Conservation (phyloP, 2,113 vertebrate species). For the Phrynosoma platyrhinos region DNA sequence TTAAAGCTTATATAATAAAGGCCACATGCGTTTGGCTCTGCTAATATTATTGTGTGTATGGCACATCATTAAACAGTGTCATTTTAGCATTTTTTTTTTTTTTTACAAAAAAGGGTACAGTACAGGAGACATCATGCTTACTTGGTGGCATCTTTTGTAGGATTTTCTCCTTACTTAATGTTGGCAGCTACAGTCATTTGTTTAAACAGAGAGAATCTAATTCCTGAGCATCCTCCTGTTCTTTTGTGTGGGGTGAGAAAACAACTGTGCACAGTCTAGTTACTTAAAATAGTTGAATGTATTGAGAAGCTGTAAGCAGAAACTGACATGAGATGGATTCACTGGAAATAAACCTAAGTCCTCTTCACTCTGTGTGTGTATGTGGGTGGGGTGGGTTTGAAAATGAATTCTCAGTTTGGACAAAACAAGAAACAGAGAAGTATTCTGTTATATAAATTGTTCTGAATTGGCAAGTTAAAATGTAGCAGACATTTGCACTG, state of each 20-base stretch:
- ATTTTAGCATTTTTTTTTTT: constrained; percentile 32
- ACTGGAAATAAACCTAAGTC: neutral
- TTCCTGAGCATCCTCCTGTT: neutral
- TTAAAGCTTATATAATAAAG: constrained; percentile 60
- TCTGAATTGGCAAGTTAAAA: neutral
- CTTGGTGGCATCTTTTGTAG: fast-evolving
- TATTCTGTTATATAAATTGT: neutral
- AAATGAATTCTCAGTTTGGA: too few relatives aligned
- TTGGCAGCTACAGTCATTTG: fast-evolving
- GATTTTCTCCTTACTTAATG: fast-evolving
- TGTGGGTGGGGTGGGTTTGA: neutral
- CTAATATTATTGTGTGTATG: constrained; percentile 60
- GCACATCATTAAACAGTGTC: constrained; percentile 61
- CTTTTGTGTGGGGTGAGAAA: neutral
- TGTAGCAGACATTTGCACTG: neutral
- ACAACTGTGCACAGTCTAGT: neutral
- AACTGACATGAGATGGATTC: neutral
- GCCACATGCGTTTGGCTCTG: constrained; percentile 48
- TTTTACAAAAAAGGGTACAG: neutral
- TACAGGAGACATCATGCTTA: neutral
- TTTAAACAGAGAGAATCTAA: neutral
- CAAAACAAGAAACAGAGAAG: neutral
- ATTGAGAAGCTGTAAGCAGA: neutral
- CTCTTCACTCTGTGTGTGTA: neutral
- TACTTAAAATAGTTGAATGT: neutral